Evolutionary conservation across 2,888 invertebrate genomes (phyloP).

Genomic region (Cerceris rybyensis): DNA sequence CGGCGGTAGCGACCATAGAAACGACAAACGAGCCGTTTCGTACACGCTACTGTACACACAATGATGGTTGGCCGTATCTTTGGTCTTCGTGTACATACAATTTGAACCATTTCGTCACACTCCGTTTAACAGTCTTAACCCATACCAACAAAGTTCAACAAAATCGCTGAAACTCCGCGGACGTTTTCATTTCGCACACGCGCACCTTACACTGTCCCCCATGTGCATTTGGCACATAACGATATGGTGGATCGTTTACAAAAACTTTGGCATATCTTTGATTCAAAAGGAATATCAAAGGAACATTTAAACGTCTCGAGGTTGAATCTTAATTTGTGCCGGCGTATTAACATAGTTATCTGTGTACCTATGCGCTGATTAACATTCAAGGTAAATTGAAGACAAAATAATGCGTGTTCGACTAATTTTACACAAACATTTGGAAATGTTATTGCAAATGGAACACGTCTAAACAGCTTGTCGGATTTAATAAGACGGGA

Average conservation of each 20-base stretch:
- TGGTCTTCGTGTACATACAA: slow-evolving; percentile 17
- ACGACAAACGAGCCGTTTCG: slow-evolving; percentile 55
- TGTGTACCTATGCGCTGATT: background rate
- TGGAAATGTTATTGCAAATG: no score
- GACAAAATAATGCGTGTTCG: background rate
- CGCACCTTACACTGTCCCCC: no score
- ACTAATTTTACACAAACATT: background rate
- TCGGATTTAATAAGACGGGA: no score
- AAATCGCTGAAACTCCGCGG: slow-evolving; percentile 11
- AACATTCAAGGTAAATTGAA: background rate
- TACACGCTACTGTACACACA: slow-evolving; percentile 17
- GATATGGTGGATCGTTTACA: slow-evolving; percentile 67
- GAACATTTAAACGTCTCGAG: background rate
- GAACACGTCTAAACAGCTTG: no score
- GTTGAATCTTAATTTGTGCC: slow-evolving; percentile 28
- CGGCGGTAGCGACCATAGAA: slow-evolving; percentile 65
- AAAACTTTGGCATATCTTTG: slow-evolving; percentile 57
- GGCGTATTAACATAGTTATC: slow-evolving; percentile 33
- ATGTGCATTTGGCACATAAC: slow-evolving; percentile 48
- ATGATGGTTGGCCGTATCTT: slow-evolving; percentile 1
- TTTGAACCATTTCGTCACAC: slow-evolving; percentile 23
- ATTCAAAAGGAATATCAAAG: slow-evolving; percentile 21
- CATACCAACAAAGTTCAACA: slow-evolving; percentile 34
- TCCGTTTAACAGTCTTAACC: slow-evolving; percentile 19
- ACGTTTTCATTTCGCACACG: no score